These are phyloP conservation scores for Parus major DNA, from an alignment of 2,113 vertebrate genomes.

Conservation along the genomic window DNA sequence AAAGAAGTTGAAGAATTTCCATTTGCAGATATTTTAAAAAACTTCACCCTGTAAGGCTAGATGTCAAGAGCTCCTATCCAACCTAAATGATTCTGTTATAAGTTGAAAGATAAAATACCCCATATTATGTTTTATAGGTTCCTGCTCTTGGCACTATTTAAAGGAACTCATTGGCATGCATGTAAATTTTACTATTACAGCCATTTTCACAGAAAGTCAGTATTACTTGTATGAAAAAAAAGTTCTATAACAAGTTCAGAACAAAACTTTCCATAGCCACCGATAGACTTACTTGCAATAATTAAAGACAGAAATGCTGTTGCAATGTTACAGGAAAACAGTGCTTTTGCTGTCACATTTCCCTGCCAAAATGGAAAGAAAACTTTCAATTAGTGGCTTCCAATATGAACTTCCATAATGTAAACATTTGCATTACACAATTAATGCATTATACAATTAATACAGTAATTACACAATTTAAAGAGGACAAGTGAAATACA, in stretches of 20 bases:
- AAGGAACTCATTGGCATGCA: background rate
- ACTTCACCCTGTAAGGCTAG: background rate
- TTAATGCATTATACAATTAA: background rate
- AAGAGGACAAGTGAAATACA: background rate
- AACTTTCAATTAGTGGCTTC: background rate
- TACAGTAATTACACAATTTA: background rate
- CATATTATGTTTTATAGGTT: background rate
- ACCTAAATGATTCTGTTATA: background rate
- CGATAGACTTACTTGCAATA: slow-evolving; percentile 38
- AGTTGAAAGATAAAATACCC: background rate
- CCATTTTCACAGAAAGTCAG: background rate
- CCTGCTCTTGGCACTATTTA: background rate
- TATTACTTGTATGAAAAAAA: background rate
- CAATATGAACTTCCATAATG: background rate
- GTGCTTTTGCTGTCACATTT: background rate
- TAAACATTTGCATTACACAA: background rate
- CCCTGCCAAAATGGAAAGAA: slow-evolving; percentile 10
- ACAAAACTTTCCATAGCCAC: background rate
- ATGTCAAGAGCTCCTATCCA: background rate
- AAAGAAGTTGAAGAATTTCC: background rate
- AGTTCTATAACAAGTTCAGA: background rate
- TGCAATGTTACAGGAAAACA: background rate
- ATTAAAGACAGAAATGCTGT: slow-evolving; percentile 29
- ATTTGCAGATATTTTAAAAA: background rate
- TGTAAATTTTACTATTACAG: background rate